Evolutionary conservation across 64 coral and sea anemone species (phyloP).

Genomic region (Platygyra sinensis): DNA sequence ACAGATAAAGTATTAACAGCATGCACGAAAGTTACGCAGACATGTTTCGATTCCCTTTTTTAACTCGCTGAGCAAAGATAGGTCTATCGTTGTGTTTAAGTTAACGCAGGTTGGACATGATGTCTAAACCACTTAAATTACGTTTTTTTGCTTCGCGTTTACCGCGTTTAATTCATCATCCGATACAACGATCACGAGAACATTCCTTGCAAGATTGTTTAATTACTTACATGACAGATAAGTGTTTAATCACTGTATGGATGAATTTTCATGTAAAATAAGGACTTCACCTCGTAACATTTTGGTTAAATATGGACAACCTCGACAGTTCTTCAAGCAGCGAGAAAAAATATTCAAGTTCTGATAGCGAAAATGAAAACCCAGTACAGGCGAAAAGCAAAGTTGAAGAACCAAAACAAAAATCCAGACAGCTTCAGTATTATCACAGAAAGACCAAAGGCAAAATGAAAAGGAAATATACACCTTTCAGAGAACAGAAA

Average conservation of each 20-base stretch:
- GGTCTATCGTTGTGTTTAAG: neutral
- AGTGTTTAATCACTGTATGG: constrained; percentile 31
- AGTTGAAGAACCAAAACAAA: constrained; percentile 17
- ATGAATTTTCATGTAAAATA: constrained; percentile 25
- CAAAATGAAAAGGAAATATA: constrained; percentile 63
- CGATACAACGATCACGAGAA: constrained; percentile 2
- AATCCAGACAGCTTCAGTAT: constrained; percentile 52
- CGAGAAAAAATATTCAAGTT: constrained; percentile 44
- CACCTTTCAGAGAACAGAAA: constrained; percentile 45
- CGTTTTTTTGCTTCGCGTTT: constrained; percentile 27
- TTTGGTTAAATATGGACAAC: constrained; percentile 22
- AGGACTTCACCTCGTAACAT: constrained; percentile 4
- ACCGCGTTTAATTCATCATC: constrained; percentile 15
- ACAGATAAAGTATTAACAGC: constrained; percentile 13
- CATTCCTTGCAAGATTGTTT: constrained; percentile 35
- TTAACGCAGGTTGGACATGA: constrained; percentile 6
- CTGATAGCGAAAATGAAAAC: constrained; percentile 45
- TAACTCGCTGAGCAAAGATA: constrained; percentile 15
- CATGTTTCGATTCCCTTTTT: constrained; percentile 24
- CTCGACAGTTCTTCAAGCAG: constrained; percentile 36
- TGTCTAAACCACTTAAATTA: constrained; percentile 15
- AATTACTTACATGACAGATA: constrained; percentile 28
- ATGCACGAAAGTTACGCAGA: constrained; percentile 19
- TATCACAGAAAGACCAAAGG: constrained; percentile 38
- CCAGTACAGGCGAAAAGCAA: constrained; percentile 9